These are phyloP conservation scores for Apamea sordens DNA, from an alignment of 2,888 invertebrate species.

Conservation along the genomic window DNA sequence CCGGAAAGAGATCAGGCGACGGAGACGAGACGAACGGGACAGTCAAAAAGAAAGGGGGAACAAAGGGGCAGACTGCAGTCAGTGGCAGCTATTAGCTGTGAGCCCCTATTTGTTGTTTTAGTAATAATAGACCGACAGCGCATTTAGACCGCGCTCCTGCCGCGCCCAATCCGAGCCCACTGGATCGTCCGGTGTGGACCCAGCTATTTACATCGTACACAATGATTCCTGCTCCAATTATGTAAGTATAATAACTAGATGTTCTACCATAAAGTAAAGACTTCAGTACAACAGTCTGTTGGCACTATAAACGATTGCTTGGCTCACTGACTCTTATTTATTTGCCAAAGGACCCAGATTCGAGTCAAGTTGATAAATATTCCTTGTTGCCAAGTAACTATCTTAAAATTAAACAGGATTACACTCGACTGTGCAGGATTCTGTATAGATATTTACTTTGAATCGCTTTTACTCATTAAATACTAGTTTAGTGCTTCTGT, in stretches of 20 bases:
- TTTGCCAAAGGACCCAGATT: constrained; percentile 57
- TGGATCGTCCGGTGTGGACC: neutral
- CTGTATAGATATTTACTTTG: constrained; percentile 25
- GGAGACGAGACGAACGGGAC: no score
- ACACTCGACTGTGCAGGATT: constrained; percentile 36
- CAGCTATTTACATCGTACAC: neutral
- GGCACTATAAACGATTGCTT: constrained; percentile 53
- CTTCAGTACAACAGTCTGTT: constrained; percentile 14
- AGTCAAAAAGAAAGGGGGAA: no score
- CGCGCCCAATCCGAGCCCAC: neutral
- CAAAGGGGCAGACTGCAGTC: no score
- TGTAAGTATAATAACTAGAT: neutral
- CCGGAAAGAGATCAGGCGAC: no score
- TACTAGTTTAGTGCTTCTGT: constrained; percentile 26
- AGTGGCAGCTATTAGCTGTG: no score
- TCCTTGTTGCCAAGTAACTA: constrained; percentile 54
- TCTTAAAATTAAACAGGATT: constrained; percentile 57
- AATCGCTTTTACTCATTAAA: constrained; percentile 47
- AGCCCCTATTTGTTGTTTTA: no score
- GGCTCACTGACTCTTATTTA: constrained; percentile 53
- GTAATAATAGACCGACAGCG: no score
- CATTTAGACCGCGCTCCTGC: neutral
- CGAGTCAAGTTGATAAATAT: constrained; percentile 50
- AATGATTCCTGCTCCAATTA: neutral
- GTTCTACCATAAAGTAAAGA: neutral